phyloP scores from a whole-genome alignment of 2,113 vertebrate species.

The Lepus americanus region DNA sequence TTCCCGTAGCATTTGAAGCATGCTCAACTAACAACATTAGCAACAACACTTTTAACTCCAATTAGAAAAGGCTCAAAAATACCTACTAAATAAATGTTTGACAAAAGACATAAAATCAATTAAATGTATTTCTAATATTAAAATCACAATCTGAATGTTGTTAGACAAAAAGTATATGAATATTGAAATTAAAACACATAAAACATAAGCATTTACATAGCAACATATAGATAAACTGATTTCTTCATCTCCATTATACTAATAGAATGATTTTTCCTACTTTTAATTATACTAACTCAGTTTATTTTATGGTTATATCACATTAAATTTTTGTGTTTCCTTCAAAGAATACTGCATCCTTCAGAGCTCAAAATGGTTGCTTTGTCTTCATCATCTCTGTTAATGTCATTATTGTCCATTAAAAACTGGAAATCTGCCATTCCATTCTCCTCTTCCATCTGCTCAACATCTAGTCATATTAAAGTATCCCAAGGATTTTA shows the following conservation, averaged over 20 bases:
- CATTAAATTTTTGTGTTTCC: not conserved
- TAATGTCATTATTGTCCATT: not conserved
- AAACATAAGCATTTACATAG: not conserved
- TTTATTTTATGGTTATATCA: not conserved
- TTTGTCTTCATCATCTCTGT: not conserved
- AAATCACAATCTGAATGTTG: not conserved
- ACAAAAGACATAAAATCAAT: not conserved
- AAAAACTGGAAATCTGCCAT: not conserved
- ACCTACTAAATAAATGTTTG: not conserved
- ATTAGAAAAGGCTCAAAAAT: not conserved
- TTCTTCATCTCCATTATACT: not conserved
- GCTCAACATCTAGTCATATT: not conserved
- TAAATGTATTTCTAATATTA: not conserved
- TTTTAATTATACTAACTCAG: not conserved
- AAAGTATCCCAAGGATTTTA: not conserved
- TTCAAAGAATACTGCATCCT: not conserved
- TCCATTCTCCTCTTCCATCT: not conserved
- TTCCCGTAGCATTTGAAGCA: not conserved
- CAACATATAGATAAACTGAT: not conserved
- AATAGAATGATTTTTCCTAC: not conserved
- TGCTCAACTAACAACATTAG: not conserved
- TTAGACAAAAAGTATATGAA: not conserved
- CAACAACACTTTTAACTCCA: not conserved
- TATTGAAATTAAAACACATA: slow-evolving; percentile 11
- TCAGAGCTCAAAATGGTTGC: not conserved